Base-by-base conservation (phyloP, 2,797 vertebrate species). In the Tiaroga cobitis region DNA sequence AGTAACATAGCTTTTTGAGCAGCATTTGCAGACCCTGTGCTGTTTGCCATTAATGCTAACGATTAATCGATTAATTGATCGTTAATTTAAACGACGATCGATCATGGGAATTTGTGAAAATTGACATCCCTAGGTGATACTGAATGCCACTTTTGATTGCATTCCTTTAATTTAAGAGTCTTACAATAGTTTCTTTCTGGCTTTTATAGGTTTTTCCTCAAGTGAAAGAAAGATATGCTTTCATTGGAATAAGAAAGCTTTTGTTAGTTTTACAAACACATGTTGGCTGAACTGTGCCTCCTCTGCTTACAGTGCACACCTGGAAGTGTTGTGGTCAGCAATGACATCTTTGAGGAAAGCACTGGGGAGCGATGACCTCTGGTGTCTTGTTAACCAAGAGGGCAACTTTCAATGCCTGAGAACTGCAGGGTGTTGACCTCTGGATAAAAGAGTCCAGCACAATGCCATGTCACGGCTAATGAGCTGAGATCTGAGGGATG, bases 401-500 rank as follows among this genome's bases (percentile, higher is more conserved):
- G 89, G 90, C 90, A 92, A 93, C 93, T 92, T 86, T 59, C 81
- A 78, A 86, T 91, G 90, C 92, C 92, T 90, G 91, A 91, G 92
- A 92, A 93, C 90, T 91, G 92, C 92, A 91, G 92, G 93, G 93
- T 91, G 93, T 92, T 91, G 90, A 88, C 93, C 93, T 93, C 91
- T 88, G 91, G 83, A 82, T 65, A 73, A 87, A 85, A 86, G 65
- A 86, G 83, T 87, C 68, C 83, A 82, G 91, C 78, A 69, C 88
- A 84, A 82, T 86, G 88, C 89, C 77, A 76, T 92, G 93, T 94
- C 93, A 91, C 74, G 87, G 90, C 91, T 94, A 93, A 95, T 93
- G 95, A 93, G 89, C 85, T 67, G 89, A 95, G 94, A 95, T 95
- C 93, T 95, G 92, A 93, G 92, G 93, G 93, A 93, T 21, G n/a